These are phyloP conservation scores for Pseudobourletiella spinata DNA, from an alignment of 1,140 invertebrate genomes.

Conservation along the genomic window DNA sequence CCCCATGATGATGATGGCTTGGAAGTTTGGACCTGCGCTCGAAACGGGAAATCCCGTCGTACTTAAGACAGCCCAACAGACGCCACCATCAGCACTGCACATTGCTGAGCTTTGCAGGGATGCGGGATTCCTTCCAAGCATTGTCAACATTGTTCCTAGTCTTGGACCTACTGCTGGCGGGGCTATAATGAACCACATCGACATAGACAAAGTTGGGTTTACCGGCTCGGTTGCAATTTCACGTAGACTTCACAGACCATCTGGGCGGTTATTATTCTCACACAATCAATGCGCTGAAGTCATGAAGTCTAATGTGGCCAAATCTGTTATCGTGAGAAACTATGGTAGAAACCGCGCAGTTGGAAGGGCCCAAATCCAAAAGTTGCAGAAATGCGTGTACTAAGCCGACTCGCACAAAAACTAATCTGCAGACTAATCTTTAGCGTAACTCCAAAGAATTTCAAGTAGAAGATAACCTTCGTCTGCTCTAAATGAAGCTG, in stretches of 20 bases:
- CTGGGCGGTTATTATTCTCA: background rate
- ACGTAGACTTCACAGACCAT: too few relatives aligned
- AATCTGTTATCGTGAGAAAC: background rate
- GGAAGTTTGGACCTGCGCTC: slow-evolving; percentile 78
- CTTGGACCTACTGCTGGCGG: slow-evolving; percentile 70
- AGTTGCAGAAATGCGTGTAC: too few relatives aligned
- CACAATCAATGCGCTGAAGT: background rate
- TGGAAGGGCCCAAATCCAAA: background rate
- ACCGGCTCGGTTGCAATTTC: slow-evolving; percentile 76
- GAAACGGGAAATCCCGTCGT: slow-evolving; percentile 71
- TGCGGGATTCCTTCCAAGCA: slow-evolving; percentile 78
- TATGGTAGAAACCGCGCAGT: too few relatives aligned
- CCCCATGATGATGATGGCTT: slow-evolving; percentile 62
- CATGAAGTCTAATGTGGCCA: background rate
- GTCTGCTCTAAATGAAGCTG: too few relatives aligned
- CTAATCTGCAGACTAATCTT: too few relatives aligned
- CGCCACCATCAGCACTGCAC: slow-evolving; percentile 75
- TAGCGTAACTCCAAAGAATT: too few relatives aligned
- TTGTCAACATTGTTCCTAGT: slow-evolving; percentile 70
- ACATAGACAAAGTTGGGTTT: slow-evolving; percentile 78
- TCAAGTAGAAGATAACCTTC: too few relatives aligned
- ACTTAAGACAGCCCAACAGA: slow-evolving; percentile 70
- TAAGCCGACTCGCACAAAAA: too few relatives aligned
- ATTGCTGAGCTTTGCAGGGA: slow-evolving; percentile 71
- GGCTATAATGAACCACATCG: slow-evolving; percentile 63